Evolutionary conservation across 1,140 invertebrate genomes (phyloP), one percentile per base, ranked within the genome.

Genomic region (Nebria ingens): DNA sequence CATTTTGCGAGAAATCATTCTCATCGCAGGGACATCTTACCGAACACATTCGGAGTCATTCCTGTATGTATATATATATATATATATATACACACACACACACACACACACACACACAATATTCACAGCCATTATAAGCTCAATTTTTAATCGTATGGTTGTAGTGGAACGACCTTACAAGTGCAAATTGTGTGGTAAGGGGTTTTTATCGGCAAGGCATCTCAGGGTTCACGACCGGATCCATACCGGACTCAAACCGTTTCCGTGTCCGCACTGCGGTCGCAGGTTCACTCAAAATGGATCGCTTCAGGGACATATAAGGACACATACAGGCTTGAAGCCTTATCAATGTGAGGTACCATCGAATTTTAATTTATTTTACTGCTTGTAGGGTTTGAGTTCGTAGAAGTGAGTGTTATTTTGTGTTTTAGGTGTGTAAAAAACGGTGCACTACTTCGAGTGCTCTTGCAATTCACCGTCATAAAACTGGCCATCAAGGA

Each of bases 201-300:
- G 40, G 0, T 58, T 58, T 52, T 38, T 51, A 1, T 29, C 53
- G 11, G 34, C 75, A n/a, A 80, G 81, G 58, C 83, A 86, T 65
- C 69, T 93, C 61, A 81, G 79, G 52, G 73, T 86, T 40, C 91
- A 92, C 65, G 71, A 85, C 67, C 77, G 79, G 1, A 72, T 79
- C n/a, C 88, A 91, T 63, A 81, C 80, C 3, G 84, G 86, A 0
- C 77, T 83, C 55, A 85, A 88, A 62, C 89, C 89, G 0, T 91
- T 88, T 71, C 78, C 78, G 59, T 95, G 91, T 69, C 85, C 84
- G 3, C 79, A 89, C 65, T 91, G 88, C 64, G 51, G 22, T 3
- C 20, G 38, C 21, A 50, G 42, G 20, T 57, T 57, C 17, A 34
- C 45, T 13, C 19, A 38, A 11, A 53, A 50, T 51, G 52, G 19